phyloP scores from a whole-genome alignment of 2,888 invertebrate species.

The Archips crataeganus region DNA sequence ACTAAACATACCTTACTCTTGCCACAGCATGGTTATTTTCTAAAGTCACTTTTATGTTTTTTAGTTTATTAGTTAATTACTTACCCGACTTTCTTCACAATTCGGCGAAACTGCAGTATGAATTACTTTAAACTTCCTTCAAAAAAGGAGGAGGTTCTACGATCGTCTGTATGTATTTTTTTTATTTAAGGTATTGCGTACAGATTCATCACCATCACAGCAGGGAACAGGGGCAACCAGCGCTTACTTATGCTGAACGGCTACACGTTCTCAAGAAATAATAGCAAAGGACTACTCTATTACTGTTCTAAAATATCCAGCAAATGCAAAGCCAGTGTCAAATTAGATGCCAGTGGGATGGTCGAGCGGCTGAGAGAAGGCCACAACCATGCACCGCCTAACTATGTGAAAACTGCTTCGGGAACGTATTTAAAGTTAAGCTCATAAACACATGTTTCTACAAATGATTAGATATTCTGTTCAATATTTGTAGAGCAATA shows the following conservation, averaged over 20 bases:
- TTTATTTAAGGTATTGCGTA: not conserved
- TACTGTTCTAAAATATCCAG: not conserved
- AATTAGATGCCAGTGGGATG: not conserved
- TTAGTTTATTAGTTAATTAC: not conserved
- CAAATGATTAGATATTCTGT: too few relatives aligned
- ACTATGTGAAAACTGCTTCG: conserved; percentile 10
- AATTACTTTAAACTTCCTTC: not conserved
- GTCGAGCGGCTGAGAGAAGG: conserved; percentile 1
- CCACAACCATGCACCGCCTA: conserved; percentile 30
- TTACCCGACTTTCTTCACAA: not conserved
- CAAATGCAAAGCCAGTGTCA: conserved; percentile 11
- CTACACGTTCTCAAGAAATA: conserved; percentile 3
- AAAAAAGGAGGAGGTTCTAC: too few relatives aligned
- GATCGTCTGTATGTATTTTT: not conserved
- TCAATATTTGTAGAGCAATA: too few relatives aligned
- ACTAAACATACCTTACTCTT: too few relatives aligned
- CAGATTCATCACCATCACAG: conserved; percentile 6
- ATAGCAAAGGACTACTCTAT: not conserved
- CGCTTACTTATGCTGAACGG: conserved; percentile 1
- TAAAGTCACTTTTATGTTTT: too few relatives aligned
- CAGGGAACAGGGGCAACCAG: not conserved
- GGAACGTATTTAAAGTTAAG: conserved; percentile 10
- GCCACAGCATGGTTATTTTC: too few relatives aligned
- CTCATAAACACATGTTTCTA: too few relatives aligned
- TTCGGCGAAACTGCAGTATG: not conserved